Percentiles rank a stretch among this genome's conserved stretches.
These are phyloP conservation scores for Stenopsyche tienmushanensis DNA, from an alignment of 1,140 invertebrate species.

Conservation along the genomic window DNA sequence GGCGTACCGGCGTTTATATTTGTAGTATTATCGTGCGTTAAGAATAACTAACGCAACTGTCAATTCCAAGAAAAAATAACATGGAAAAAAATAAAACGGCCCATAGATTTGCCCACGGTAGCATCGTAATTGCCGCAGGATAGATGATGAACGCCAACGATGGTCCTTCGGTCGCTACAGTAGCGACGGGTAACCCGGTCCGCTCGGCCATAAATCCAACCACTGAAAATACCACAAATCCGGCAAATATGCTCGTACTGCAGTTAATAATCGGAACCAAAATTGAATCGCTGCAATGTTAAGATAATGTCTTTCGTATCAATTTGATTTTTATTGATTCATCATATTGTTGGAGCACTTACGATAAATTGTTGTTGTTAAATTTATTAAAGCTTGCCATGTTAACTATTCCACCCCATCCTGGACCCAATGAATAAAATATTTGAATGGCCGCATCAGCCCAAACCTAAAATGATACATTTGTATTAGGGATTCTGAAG, in stretches of 20 bases:
- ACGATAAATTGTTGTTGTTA: constrained; percentile 82
- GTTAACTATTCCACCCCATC: constrained; percentile 87
- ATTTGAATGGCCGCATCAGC: constrained; percentile 89
- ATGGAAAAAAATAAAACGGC: constrained; percentile 90
- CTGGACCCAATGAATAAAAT: constrained; percentile 88
- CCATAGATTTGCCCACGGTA: constrained; percentile 88
- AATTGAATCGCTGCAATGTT: constrained; percentile 66
- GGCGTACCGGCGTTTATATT: constrained; percentile 6
- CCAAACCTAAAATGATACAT: constrained; percentile 86
- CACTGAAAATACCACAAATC: constrained; percentile 92
- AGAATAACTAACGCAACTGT: constrained; percentile 74
- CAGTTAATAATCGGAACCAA: constrained; percentile 77
- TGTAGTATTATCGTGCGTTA: background rate
- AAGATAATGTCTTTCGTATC: background rate
- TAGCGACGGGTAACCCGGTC: constrained; percentile 77
- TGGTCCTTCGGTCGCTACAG: constrained; percentile 87
- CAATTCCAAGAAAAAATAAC: constrained; percentile 89
- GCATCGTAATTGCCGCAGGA: constrained; percentile 83
- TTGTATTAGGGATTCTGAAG: no score
- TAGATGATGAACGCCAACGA: constrained; percentile 91
- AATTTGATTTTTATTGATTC: background rate
- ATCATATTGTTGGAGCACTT: constrained; percentile 42
- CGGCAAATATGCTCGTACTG: constrained; percentile 88
- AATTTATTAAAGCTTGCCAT: constrained; percentile 90
- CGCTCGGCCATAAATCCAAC: constrained; percentile 84